These are phyloP conservation scores for Strix uralensis DNA, from an alignment of 2,113 vertebrate species.

Conservation along the genomic window DNA sequence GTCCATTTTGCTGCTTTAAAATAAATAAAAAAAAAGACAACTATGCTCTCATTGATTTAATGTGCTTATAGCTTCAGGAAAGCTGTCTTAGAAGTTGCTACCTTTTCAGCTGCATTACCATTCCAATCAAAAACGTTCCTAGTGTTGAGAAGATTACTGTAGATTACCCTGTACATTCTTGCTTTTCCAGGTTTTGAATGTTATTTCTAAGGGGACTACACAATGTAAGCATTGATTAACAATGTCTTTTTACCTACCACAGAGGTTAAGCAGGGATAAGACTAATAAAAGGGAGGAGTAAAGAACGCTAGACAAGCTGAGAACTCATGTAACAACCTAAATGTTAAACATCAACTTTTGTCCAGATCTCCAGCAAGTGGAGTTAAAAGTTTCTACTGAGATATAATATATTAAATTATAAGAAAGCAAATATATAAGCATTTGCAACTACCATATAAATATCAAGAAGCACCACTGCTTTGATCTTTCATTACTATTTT, in stretches of 20 bases:
- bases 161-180: slow-evolving; percentile 59
- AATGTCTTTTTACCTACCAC: slow-evolving; percentile 69
- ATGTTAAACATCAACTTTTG: slow-evolving; percentile 29
- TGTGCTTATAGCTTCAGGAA: neutral
- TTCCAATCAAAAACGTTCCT: slow-evolving; percentile 40
- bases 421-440: neutral
- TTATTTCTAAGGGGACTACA: slow-evolving; percentile 61
- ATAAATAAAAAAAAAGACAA: neutral
- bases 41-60: neutral
- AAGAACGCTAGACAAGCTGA: slow-evolving; percentile 15
- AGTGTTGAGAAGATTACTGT: slow-evolving; percentile 60
- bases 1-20: neutral
- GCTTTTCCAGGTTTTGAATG: slow-evolving; percentile 58
- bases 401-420: neutral
- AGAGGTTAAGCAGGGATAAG: slow-evolving; percentile 61
- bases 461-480: neutral
- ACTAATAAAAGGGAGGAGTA: slow-evolving; percentile 40
- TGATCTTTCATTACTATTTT: neutral
- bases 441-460: neutral
- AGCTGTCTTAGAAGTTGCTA: slow-evolving; percentile 4
- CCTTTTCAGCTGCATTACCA: slow-evolving; percentile 40
- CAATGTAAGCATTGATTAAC: slow-evolving; percentile 68
- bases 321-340: slow-evolving; percentile 40
- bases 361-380: neutral
- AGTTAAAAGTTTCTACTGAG: neutral